These are phyloP conservation scores for Tetragonisca angustula DNA, from an alignment of 2,888 invertebrate genomes.

Conservation along the genomic window DNA sequence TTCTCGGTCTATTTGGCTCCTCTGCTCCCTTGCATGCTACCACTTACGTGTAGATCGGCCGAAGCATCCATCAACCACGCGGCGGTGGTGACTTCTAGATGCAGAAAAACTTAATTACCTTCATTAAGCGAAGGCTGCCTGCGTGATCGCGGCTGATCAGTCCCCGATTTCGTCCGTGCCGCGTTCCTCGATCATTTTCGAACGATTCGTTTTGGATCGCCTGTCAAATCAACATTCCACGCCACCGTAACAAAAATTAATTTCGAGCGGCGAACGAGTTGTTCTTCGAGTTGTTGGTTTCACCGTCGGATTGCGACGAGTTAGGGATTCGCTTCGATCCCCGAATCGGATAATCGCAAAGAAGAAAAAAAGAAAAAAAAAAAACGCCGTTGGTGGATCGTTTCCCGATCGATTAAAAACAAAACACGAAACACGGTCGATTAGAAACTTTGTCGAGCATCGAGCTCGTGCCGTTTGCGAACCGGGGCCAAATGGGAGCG, in stretches of 20 bases:
- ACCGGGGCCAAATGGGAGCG: conserved; percentile 11
- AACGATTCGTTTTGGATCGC: conserved; percentile 58
- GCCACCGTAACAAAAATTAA: conserved; percentile 34
- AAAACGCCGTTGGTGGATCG: neutral
- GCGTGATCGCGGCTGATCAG: conserved; percentile 68
- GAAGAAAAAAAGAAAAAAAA: too few relatives aligned
- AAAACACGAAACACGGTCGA: conserved; percentile 1
- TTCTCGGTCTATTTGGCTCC: conserved; percentile 70
- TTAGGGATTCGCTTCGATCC: neutral
- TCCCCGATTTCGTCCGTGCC: conserved; percentile 54
- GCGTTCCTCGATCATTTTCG: conserved; percentile 58
- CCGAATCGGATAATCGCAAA: neutral
- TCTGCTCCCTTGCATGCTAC: conserved; percentile 65
- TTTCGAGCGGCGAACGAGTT: neutral
- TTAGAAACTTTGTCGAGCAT: conserved; percentile 50
- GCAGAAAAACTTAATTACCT: conserved; percentile 84
- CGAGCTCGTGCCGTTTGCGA: conserved; percentile 49
- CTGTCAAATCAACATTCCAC: conserved; percentile 60
- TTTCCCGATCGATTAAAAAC: conserved; percentile 1
- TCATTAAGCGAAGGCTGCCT: conserved; percentile 80
- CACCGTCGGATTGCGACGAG: neutral
- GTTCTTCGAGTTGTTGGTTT: neutral
- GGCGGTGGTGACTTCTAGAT: conserved; percentile 72
- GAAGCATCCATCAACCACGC: conserved; percentile 79
- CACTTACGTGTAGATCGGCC: conserved; percentile 72